These are phyloP conservation scores for Spialia ferax DNA, from an alignment of 2,888 invertebrate species.

Conservation along the genomic window DNA sequence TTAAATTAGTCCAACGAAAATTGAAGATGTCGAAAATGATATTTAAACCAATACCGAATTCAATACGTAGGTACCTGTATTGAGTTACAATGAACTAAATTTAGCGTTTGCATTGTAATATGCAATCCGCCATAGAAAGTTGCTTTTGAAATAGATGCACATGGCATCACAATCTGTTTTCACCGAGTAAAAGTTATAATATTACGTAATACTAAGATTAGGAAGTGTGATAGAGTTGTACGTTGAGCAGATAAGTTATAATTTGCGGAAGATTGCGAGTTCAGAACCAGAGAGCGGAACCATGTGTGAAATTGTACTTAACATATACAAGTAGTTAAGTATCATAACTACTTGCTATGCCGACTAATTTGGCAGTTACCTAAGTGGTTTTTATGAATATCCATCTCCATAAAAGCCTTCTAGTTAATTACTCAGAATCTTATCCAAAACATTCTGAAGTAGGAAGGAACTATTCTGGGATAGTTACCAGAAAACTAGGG, in stretches of 20 bases:
- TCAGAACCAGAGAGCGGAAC: constrained; percentile 32
- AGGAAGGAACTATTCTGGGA: no score
- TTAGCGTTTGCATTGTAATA: background rate
- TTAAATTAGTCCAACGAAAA: no score
- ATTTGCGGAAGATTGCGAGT: constrained; percentile 24
- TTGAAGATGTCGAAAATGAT: no score
- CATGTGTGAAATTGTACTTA: constrained; percentile 24
- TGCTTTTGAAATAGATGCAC: background rate
- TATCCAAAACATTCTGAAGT: background rate
- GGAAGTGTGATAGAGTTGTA: constrained; percentile 8
- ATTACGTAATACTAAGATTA: constrained; percentile 23
- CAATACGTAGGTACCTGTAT: background rate
- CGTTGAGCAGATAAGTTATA: constrained; percentile 24
- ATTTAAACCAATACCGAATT: background rate
- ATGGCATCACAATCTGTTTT: constrained; percentile 20
- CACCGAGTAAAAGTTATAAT: constrained; percentile 23
- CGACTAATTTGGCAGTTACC: background rate
- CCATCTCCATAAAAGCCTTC: no score
- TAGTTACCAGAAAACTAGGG: no score
- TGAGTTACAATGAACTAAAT: background rate
- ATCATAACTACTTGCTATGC: no score
- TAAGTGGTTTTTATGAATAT: background rate
- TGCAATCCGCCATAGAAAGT: constrained; percentile 8
- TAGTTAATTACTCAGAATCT: background rate
- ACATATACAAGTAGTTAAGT: background rate